Conservation (phyloP, 2,113 vertebrate species). For the Opisthocomus hoazin region DNA sequence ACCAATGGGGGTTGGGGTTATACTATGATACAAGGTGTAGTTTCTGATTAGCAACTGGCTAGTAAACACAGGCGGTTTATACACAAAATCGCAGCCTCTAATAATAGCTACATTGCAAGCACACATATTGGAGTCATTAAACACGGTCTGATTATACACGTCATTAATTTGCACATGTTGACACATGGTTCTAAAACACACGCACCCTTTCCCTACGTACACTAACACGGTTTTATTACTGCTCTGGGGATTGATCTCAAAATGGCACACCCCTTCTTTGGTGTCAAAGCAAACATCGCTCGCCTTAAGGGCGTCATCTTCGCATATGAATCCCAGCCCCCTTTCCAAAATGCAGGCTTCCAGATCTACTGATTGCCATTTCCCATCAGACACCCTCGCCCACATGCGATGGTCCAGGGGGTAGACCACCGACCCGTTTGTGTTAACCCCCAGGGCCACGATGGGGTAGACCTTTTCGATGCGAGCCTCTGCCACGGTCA, state of each 20-base stretch:
- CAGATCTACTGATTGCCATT: slow-evolving; percentile 46
- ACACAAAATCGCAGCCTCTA: slow-evolving; percentile 57
- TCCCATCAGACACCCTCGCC: slow-evolving; percentile 25
- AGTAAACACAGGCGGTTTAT: not conserved
- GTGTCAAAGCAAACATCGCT: slow-evolving; percentile 53
- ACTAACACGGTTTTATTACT: not conserved
- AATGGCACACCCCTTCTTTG: slow-evolving; percentile 52
- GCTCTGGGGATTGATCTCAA: slow-evolving; percentile 54
- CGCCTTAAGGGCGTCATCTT: slow-evolving; percentile 50
- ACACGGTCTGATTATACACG: slow-evolving; percentile 8
- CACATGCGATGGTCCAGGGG: slow-evolving; percentile 59
- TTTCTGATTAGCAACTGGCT: slow-evolving; percentile 53
- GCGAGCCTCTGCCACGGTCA: slow-evolving; percentile 21
- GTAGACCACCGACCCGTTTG: slow-evolving; percentile 34
- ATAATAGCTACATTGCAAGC: slow-evolving; percentile 55
- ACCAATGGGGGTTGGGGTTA: slow-evolving; percentile 30
- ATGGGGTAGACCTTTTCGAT: slow-evolving; percentile 58
- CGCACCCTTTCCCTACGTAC: slow-evolving; percentile 23
- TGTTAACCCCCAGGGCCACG: slow-evolving; percentile 45
- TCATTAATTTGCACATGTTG: slow-evolving; percentile 40
- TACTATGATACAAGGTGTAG: slow-evolving; percentile 48
- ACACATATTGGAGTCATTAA: slow-evolving; percentile 42
- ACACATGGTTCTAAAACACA: slow-evolving; percentile 38
- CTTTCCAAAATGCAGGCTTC: slow-evolving; percentile 60
- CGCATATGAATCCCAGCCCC: slow-evolving; percentile 54